Percentiles rank a stretch among this genome's conserved stretches.
phyloP scores from a whole-genome alignment of 2,888 invertebrate genomes.

The Drosophila mimica region DNA sequence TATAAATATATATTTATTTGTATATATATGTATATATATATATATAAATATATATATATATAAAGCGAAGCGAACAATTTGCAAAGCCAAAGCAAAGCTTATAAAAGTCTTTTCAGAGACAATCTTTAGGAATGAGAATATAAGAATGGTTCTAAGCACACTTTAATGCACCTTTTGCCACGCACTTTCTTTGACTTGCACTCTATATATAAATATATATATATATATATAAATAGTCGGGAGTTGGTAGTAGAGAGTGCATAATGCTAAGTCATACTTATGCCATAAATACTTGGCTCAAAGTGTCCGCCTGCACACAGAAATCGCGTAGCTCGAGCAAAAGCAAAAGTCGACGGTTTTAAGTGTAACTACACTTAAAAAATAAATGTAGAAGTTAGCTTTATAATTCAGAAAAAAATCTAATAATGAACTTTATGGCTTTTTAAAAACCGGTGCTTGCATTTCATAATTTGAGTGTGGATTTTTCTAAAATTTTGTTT shows the following conservation, averaged over 20 bases:
- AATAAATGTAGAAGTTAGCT: background rate
- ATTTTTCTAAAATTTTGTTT: background rate
- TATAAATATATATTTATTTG: too few species aligned
- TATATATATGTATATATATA: too few species aligned
- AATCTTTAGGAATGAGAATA: background rate
- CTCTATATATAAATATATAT: background rate
- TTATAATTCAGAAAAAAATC: background rate
- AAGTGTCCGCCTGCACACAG: conserved; percentile 57
- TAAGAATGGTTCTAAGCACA: conserved; percentile 1
- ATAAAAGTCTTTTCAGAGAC: background rate
- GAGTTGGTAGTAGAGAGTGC: conserved; percentile 44
- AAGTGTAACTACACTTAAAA: conserved; percentile 72
- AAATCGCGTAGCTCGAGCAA: conserved; percentile 16
- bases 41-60: background rate
- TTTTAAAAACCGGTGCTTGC: too few species aligned
- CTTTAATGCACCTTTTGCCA: conserved; percentile 58
- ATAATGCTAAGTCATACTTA: conserved; percentile 77
- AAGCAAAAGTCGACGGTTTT: conserved; percentile 28
- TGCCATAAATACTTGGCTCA: conserved; percentile 65
- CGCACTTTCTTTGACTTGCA: conserved; percentile 65
- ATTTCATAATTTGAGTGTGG: too few species aligned
- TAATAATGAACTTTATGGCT: background rate
- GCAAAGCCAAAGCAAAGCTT: conserved; percentile 9
- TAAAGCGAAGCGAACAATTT: background rate
- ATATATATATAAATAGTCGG: background rate